Conservation (phyloP, 1,140 invertebrate species). For the Battus philenor region DNA sequence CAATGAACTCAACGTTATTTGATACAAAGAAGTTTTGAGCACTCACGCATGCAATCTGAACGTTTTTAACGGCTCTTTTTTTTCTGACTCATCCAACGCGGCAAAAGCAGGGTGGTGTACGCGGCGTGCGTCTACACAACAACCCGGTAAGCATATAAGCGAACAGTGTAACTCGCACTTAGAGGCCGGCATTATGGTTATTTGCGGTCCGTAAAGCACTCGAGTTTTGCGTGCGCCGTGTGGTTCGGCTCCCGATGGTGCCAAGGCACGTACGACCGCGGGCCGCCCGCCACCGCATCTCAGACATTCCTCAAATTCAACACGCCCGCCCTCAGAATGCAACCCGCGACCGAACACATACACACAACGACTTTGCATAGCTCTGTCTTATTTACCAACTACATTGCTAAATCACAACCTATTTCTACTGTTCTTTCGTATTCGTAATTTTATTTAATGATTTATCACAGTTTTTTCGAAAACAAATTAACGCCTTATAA, state of each 20-base stretch:
- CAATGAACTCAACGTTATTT: constrained; percentile 39
- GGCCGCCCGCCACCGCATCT: constrained; percentile 39
- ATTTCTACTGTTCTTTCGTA: neutral
- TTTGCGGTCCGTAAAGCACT: constrained; percentile 4
- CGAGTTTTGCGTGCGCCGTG: constrained; percentile 12
- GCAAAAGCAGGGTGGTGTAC: constrained; percentile 56
- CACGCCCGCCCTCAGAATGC: constrained; percentile 66
- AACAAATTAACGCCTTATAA: too few relatives aligned
- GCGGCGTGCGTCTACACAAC: constrained; percentile 39
- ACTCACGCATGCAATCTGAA: constrained; percentile 25
- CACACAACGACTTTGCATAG: constrained; percentile 64
- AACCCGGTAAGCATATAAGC: constrained; percentile 44
- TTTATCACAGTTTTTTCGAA: too few relatives aligned
- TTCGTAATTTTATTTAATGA: too few relatives aligned
- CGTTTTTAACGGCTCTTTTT: constrained; percentile 49
- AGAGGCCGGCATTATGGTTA: constrained; percentile 5
- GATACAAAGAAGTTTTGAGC: constrained; percentile 26
- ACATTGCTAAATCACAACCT: constrained; percentile 10
- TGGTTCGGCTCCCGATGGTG: constrained; percentile 18
- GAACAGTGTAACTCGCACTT: constrained; percentile 2
- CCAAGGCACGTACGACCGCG: constrained; percentile 43
- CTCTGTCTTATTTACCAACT: constrained; percentile 39
- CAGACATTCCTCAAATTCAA: constrained; percentile 63
- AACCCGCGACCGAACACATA: constrained; percentile 47
- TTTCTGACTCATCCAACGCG: constrained; percentile 71